These are phyloP conservation scores for Phragmatobia fuliginosa DNA, from an alignment of 2,888 invertebrate species.

Conservation along the genomic window DNA sequence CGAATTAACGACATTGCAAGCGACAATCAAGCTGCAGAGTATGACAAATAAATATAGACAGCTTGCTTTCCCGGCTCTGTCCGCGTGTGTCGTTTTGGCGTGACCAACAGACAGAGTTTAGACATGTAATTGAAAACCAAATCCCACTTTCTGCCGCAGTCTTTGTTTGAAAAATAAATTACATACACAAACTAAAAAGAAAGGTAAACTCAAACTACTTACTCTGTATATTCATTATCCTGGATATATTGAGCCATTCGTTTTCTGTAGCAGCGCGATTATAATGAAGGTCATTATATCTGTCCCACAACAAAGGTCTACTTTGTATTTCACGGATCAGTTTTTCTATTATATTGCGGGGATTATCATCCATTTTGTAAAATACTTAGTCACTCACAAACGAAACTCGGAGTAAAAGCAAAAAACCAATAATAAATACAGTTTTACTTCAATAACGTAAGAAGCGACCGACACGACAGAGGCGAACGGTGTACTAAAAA, in stretches of 20 bases:
- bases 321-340: conserved; percentile 48
- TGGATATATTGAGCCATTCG: conserved; percentile 1
- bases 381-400: not conserved
- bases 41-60: not conserved
- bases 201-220: not conserved
- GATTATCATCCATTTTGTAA: not conserved
- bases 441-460: not conserved
- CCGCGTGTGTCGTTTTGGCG: too few species aligned
- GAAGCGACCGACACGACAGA: conserved; percentile 29
- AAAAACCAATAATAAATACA: not conserved
- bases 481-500: conserved; percentile 39
- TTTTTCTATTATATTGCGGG: conserved; percentile 20
- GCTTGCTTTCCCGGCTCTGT: too few species aligned
- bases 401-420: not conserved
- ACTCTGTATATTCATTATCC: not conserved
- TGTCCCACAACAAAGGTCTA: conserved; percentile 51
- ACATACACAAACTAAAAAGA: not conserved
- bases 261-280: conserved; percentile 35
- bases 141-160: not conserved
- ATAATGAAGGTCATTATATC: conserved; percentile 36
- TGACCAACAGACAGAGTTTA: too few species aligned
- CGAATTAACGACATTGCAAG: not conserved
- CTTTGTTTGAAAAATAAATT: not conserved
- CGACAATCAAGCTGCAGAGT: not conserved
- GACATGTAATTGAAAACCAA: not conserved